These are phyloP conservation scores for Apodemia zela DNA, from an alignment of 2,888 invertebrate species.

Conservation along the genomic window DNA sequence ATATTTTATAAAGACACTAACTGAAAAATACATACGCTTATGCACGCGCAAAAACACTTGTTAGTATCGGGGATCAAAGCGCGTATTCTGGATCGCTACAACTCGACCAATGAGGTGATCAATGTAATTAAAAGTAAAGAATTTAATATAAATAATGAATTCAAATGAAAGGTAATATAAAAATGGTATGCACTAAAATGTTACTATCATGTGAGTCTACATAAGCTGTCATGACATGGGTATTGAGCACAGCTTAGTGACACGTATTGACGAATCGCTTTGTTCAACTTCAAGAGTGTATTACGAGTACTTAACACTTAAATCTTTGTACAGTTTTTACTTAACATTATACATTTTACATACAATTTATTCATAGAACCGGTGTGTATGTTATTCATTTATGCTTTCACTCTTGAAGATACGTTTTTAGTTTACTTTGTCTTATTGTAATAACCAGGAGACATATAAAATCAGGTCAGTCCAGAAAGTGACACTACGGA, in stretches of 20 bases:
- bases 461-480: too few relatives aligned
- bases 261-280: neutral
- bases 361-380: neutral
- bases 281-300: neutral
- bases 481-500: too few relatives aligned
- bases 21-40: too few relatives aligned
- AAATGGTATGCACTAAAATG: too few relatives aligned
- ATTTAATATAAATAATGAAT: too few relatives aligned
- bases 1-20: too few relatives aligned
- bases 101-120: too few relatives aligned
- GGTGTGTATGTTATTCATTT: neutral
- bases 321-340: neutral
- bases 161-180: too few relatives aligned
- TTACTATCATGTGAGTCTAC: neutral
- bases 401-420: neutral
- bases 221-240: neutral
- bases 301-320: constrained; percentile 1
- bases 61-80: too few relatives aligned
- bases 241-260: neutral
- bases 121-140: too few relatives aligned
- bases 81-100: too few relatives aligned
- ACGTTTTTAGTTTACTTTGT: neutral
- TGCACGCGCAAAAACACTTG: too few relatives aligned
- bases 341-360: neutral
- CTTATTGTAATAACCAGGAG: neutral